Conservation (phyloP, 2,888 invertebrate species). For the Lymantria dispar region DNA sequence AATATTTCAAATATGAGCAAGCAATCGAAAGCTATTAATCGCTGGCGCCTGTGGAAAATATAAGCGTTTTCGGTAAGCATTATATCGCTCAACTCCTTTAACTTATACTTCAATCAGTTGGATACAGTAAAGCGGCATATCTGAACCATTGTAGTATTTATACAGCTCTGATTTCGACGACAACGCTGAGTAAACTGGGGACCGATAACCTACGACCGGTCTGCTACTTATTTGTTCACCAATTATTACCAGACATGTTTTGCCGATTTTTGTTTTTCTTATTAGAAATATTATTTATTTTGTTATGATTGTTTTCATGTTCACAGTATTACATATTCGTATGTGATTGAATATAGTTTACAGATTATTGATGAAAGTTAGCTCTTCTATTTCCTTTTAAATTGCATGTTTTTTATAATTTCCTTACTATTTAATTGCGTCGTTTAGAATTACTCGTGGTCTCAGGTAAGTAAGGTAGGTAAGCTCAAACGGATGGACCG, state of each 20-base stretch:
- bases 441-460: too few relatives aligned
- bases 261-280: constrained; percentile 5
- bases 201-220: constrained; percentile 57
- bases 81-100: constrained; percentile 7
- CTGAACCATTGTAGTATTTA: constrained; percentile 60
- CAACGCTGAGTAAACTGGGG: constrained; percentile 55
- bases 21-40: too few relatives aligned
- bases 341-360: too few relatives aligned
- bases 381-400: too few relatives aligned
- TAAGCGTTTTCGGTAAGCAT: background rate
- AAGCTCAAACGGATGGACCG: too few relatives aligned
- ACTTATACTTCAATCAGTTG: constrained; percentile 27
- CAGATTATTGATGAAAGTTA: too few relatives aligned
- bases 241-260: constrained; percentile 39
- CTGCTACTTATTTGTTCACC: constrained; percentile 43
- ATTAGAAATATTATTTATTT: background rate
- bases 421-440: too few relatives aligned
- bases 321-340: too few relatives aligned
- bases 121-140: constrained; percentile 45
- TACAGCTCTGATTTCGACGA: constrained; percentile 63
- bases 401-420: too few relatives aligned
- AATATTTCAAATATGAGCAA: too few relatives aligned
- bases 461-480: too few relatives aligned
- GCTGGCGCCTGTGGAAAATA: background rate
- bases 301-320: background rate